Evolutionary conservation across 2,113 vertebrate species (phyloP), one percentile per base, ranked within the genome.

Genomic region (Pterocles gutturalis): DNA sequence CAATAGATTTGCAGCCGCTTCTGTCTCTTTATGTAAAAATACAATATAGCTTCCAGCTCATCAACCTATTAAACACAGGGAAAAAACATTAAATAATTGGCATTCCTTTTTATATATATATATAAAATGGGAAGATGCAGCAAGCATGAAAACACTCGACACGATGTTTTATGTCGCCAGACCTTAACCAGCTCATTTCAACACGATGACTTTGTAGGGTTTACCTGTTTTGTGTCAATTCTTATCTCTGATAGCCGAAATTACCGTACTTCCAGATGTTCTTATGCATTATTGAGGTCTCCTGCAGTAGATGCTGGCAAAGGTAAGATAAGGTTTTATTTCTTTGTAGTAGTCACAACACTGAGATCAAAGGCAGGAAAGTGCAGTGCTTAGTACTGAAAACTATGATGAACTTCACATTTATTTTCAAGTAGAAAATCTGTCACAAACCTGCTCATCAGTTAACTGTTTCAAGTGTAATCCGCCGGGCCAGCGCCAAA

Each of bases 271-370:
- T 99, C 99, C 98, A 98, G 98, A 98, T 98, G 97, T 98, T 98
- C 97, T 97, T 97, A 98, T 98, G 98, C 98, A 98, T 98, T 98
- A 98, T 98, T 98, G 97, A 98, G 98, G 98, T 99, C 98, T 98
- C 90, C 97, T 98, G 98, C 98, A 97, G 98, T 98, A 98, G 98
- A 98, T 98, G 98, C 98, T 99, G 98, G 94, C 98, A 98, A 98
- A 97, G 98, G 98, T 97, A 98, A 98, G 99, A 99, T 99, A 99
- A 99, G 98, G 98, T 97, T 98, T 98, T 98, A 98, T 98, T 98
- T 98, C 98, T 99, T 99, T 99, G 98, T 99, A 98, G 98, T 98
- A 93, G 96, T 98, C 97, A 96, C 97, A 98, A 99, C 98, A 98
- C 97, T 91, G 96, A 99, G 98, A 99, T 99, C 98, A 99, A 99